These are phyloP conservation scores for Microtus richardsoni DNA, from an alignment of 2,113 vertebrate genomes.

Conservation along the genomic window DNA sequence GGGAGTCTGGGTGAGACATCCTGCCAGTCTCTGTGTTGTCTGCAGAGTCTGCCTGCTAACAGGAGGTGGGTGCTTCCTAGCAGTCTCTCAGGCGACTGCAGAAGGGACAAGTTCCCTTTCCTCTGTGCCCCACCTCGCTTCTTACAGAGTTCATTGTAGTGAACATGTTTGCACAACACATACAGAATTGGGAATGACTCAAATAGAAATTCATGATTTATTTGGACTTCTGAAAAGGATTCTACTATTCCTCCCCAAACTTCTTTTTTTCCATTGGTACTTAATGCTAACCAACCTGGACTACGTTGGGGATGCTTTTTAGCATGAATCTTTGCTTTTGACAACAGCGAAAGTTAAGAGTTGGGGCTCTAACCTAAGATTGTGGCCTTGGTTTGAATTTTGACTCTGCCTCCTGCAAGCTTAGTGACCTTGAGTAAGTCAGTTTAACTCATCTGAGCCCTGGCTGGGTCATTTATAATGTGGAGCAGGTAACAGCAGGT, in stretches of 20 bases:
- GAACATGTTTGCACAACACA: constrained; percentile 47
- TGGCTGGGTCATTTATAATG: constrained; percentile 16
- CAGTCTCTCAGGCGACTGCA: constrained; percentile 51
- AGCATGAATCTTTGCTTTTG: constrained; percentile 38
- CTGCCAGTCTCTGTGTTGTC: neutral
- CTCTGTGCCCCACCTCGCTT: neutral
- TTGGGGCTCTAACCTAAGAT: neutral
- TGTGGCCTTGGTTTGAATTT: constrained; percentile 20
- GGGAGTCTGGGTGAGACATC: constrained; percentile 45
- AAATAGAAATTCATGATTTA: constrained; percentile 48
- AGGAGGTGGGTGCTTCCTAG: constrained; percentile 57
- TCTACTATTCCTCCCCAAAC: too few species aligned
- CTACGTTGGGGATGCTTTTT: neutral
- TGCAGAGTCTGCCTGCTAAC: constrained; percentile 36
- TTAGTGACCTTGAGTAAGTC: constrained; percentile 66
- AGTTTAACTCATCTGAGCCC: constrained; percentile 27
- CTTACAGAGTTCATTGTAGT: constrained; percentile 31
- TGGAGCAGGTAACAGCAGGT: neutral
- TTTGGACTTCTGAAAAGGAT: constrained; percentile 55
- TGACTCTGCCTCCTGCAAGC: neutral
- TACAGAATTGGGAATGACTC: constrained; percentile 9
- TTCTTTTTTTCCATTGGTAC: constrained; percentile 32
- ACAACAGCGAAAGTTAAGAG: constrained; percentile 10
- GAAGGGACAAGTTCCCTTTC: constrained; percentile 42
- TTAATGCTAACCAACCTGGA: neutral